These are phyloP conservation scores for Sebastiscus albofasciatus DNA, from an alignment of 2,797 vertebrate species.

Conservation along the genomic window DNA sequence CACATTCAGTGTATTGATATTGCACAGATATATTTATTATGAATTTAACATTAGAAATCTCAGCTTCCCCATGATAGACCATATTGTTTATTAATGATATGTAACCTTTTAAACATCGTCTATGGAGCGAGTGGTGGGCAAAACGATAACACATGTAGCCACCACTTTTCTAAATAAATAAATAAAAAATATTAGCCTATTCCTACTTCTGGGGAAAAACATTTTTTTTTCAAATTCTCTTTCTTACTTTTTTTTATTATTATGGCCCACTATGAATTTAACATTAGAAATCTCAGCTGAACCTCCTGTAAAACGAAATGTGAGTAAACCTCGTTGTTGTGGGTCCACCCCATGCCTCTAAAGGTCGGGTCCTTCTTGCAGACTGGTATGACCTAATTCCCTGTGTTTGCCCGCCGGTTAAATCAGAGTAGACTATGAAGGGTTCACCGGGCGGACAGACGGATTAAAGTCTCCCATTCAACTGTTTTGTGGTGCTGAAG, in stretches of 20 bases:
- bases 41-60: too few species aligned
- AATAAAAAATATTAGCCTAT: not conserved
- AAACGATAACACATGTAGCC: not conserved
- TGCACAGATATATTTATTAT: too few species aligned
- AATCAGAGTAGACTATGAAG: slow-evolving; percentile 56
- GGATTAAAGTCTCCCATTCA: slow-evolving; percentile 66
- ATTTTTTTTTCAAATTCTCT: not conserved
- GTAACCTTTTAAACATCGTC: not conserved
- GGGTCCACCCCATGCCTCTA: slow-evolving; percentile 17
- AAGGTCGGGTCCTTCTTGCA: slow-evolving; percentile 60
- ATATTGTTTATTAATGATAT: not conserved
- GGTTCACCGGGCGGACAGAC: slow-evolving; percentile 74
- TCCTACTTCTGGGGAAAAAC: not conserved
- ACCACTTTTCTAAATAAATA: not conserved
- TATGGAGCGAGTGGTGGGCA: not conserved
- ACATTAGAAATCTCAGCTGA: not conserved
- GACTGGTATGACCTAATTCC: slow-evolving; percentile 69
- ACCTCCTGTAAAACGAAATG: not conserved
- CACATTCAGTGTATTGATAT: too few species aligned
- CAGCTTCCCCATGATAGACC: not conserved
- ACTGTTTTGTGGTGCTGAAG: slow-evolving; percentile 12
- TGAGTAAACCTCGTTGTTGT: not conserved
- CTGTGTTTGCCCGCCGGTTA: slow-evolving; percentile 64
- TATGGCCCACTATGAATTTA: not conserved
- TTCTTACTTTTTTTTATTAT: not conserved